Conservation (phyloP, 2,888 invertebrate genomes). For the Nemapogon koenigi region DNA sequence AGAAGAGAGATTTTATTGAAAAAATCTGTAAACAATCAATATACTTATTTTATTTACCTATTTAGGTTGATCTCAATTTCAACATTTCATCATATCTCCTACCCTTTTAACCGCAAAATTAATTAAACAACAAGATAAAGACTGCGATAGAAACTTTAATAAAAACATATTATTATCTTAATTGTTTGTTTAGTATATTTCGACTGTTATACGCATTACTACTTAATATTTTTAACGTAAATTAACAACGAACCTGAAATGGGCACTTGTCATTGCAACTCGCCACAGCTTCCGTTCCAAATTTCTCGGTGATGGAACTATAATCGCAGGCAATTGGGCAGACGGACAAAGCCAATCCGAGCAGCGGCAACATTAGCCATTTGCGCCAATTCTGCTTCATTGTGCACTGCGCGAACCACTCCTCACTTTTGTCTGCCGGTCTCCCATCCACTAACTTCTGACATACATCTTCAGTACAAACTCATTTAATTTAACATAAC, state of each 20-base stretch:
- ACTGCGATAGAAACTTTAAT: too few relatives aligned
- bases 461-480: neutral
- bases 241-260: conserved; percentile 44
- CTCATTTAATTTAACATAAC: too few relatives aligned
- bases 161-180: too few relatives aligned
- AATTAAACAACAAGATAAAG: too few relatives aligned
- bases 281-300: conserved; percentile 60
- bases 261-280: conserved; percentile 61
- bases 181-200: too few relatives aligned
- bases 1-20: too few relatives aligned
- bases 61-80: too few relatives aligned
- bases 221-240: conserved; percentile 3
- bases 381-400: conserved; percentile 62
- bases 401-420: conserved; percentile 38
- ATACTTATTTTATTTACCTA: too few relatives aligned
- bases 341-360: conserved; percentile 64
- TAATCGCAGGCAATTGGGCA: conserved; percentile 62
- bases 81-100: too few relatives aligned
- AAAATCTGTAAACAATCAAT: too few relatives aligned
- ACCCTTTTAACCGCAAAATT: too few relatives aligned
- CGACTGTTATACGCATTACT: too few relatives aligned
- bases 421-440: conserved; percentile 27
- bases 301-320: conserved; percentile 61
- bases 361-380: conserved; percentile 59
- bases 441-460: conserved; percentile 18